Evolutionary conservation across 2,888 invertebrate species (phyloP).

Genomic region (Pseudococcus longispinus): DNA sequence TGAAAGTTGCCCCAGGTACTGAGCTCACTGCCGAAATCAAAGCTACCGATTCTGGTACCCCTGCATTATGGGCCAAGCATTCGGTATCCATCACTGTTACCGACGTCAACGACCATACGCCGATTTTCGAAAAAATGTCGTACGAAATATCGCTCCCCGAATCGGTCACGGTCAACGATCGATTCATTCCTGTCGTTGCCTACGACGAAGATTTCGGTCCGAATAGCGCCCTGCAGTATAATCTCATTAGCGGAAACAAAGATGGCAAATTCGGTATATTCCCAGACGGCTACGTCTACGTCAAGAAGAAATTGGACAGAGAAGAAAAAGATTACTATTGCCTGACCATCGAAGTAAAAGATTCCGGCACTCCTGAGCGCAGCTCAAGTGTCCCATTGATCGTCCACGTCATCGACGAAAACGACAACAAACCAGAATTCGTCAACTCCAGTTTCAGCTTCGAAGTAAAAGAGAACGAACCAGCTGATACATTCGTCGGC

Average conservation of each 20-base stretch:
- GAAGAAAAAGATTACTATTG: conserved; percentile 92
- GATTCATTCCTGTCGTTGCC: conserved; percentile 89
- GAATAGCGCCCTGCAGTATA: conserved; percentile 81
- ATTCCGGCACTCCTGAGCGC: conserved; percentile 77
- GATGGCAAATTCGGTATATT: conserved; percentile 91
- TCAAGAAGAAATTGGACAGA: conserved; percentile 83
- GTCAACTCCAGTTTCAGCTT: conserved; percentile 89
- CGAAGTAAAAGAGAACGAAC: conserved; percentile 86
- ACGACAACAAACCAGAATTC: conserved; percentile 94
- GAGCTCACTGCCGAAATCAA: conserved; percentile 78
- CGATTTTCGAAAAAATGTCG: conserved; percentile 88
- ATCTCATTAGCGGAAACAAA: conserved; percentile 84
- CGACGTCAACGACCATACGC: conserved; percentile 95
- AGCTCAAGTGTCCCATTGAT: conserved; percentile 89
- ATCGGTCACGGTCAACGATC: conserved; percentile 87
- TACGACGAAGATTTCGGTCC: conserved; percentile 84
- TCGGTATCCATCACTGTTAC: conserved; percentile 75
- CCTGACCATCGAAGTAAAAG: conserved; percentile 81
- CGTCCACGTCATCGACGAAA: conserved; percentile 93
- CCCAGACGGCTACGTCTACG: conserved; percentile 91
- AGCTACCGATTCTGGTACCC: conserved; percentile 83
- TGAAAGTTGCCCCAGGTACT: conserved; percentile 77
- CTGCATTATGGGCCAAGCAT: conserved; percentile 77
- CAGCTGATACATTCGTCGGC: conserved; percentile 88
- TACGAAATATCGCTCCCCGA: conserved; percentile 92